Base-by-base conservation (phyloP, 2,797 vertebrate genomes). In the Phataginus tricuspis region DNA sequence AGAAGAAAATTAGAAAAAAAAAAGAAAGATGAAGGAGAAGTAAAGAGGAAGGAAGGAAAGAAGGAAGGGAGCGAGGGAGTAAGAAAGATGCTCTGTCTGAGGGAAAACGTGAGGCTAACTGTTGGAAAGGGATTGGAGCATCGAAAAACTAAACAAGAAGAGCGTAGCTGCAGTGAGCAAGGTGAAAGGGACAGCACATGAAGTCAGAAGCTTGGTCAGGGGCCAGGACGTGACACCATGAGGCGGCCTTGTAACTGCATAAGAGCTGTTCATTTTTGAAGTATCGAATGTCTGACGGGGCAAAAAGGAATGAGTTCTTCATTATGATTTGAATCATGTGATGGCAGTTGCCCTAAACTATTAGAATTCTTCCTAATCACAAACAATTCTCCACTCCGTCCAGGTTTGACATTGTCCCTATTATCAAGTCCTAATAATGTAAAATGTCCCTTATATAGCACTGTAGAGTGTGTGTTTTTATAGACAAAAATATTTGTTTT, bases 61-160 rank as follows among this genome's bases (percentile, higher is more conserved):
- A 2, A 31, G 12, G 21, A 8, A 7, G 19, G 4, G 4, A 14
- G 6, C 9, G 18, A 25, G 21, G 0, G 3, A 12, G 16, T 4
- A 5, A 27, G 2, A 51, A 19, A 45, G 1, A 59, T 7, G 8
- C 3, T 89, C 23, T 55, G 9, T 19, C 25, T 59, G 75, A 51
- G 2, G 31, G 6, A 55, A 77, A 51, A 49, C 29, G 9, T n/a
- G 74, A 59, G 1, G 3, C 42, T 53, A 31, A 0, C 13, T 57
- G 1, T 72, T 68, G 15, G 8, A 69, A 83, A 42, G 2, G 74
- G 13, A 6, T 15, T 5, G 15, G 9, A 72, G 8, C 7, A 55
- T 12, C 25, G 3, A 78, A 72, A 5, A 63, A 68, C 7, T 31
- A 69, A 45, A 61, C 34, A 45, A 85, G 57, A 66, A 3, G 23